Conservation (phyloP, 2,888 invertebrate genomes). For the Hypselothyrea guttata region DNA sequence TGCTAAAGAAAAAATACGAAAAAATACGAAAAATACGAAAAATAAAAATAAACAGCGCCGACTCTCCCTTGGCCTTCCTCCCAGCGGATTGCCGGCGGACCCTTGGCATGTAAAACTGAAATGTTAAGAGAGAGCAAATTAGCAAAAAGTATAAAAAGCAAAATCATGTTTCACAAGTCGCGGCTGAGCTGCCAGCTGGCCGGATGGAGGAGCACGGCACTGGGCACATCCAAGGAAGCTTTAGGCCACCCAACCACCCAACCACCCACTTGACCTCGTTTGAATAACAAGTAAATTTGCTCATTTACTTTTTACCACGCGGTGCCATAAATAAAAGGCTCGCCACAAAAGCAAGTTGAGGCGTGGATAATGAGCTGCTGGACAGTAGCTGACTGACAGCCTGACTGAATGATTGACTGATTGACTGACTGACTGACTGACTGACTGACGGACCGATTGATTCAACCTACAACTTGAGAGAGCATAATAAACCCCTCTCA, state of each 20-base stretch:
- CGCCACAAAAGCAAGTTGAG: slow-evolving; percentile 39
- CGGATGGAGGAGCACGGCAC: background rate
- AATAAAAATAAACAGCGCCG: too few species aligned
- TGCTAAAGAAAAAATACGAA: too few species aligned
- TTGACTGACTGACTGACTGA: slow-evolving; percentile 2
- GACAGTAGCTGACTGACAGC: slow-evolving; percentile 23
- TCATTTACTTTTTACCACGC: slow-evolving; percentile 54
- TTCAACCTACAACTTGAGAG: slow-evolving; percentile 5
- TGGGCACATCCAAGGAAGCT: background rate
- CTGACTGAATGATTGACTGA: slow-evolving; percentile 10
- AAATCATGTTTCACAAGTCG: slow-evolving; percentile 75
- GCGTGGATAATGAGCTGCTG: slow-evolving; percentile 46
- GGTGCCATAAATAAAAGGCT: slow-evolving; percentile 47
- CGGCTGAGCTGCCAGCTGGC: slow-evolving; percentile 19
- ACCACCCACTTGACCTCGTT: slow-evolving; percentile 72
- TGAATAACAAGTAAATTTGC: slow-evolving; percentile 67
- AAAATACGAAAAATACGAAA: too few species aligned
- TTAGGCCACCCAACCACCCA: slow-evolving; percentile 20
- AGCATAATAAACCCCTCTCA: background rate
- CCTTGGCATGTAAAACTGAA: slow-evolving; percentile 55
- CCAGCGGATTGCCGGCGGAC: slow-evolving; percentile 12
- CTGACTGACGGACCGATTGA: slow-evolving; percentile 1
- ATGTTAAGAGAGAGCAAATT: slow-evolving; percentile 65
- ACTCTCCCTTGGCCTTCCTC: too few species aligned
- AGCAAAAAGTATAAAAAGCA: slow-evolving; percentile 70